Evolutionary conservation across 1,140 invertebrate genomes (phyloP).

Genomic region (Mylabris phalerata): DNA sequence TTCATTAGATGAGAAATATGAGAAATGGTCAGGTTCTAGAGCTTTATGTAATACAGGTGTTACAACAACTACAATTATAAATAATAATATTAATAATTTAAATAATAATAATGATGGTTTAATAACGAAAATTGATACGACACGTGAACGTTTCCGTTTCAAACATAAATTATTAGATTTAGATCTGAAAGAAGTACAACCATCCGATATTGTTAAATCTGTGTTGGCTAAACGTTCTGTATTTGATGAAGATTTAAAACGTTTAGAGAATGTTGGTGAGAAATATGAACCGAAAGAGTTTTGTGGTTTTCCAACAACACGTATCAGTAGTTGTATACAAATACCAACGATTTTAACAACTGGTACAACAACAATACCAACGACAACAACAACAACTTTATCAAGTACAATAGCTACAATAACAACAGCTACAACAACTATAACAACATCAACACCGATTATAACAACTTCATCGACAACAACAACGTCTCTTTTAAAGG

Average conservation of each 20-base stretch:
- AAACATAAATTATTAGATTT: slow-evolving; percentile 54
- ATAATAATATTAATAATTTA: too few species aligned
- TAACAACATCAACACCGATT: slow-evolving; percentile 18
- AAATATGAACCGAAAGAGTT: slow-evolving; percentile 75
- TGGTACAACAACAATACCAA: background rate
- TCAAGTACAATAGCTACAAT: slow-evolving; percentile 29
- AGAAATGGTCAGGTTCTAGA: slow-evolving; percentile 74
- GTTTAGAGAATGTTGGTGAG: slow-evolving; percentile 81
- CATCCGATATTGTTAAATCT: slow-evolving; percentile 89
- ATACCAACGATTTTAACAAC: background rate
- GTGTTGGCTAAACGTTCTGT: slow-evolving; percentile 86
- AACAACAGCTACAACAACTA: slow-evolving; percentile 20
- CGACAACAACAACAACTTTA: slow-evolving; percentile 15
- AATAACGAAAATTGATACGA: slow-evolving; percentile 49
- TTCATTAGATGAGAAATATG: slow-evolving; percentile 85
- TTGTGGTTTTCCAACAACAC: slow-evolving; percentile 36
- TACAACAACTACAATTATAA: too few species aligned
- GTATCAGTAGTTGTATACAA: background rate
- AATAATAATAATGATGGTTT: slow-evolving; percentile 42
- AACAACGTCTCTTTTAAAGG: slow-evolving; percentile 28
- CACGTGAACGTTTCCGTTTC: slow-evolving; percentile 49
- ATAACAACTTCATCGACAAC: slow-evolving; percentile 24
- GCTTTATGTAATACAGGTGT: slow-evolving; percentile 38
- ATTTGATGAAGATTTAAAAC: slow-evolving; percentile 91
- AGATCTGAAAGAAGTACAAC: slow-evolving; percentile 68